These are phyloP conservation scores for Frankliniella intonsa DNA, from an alignment of 2,888 invertebrate genomes.

Conservation along the genomic window DNA sequence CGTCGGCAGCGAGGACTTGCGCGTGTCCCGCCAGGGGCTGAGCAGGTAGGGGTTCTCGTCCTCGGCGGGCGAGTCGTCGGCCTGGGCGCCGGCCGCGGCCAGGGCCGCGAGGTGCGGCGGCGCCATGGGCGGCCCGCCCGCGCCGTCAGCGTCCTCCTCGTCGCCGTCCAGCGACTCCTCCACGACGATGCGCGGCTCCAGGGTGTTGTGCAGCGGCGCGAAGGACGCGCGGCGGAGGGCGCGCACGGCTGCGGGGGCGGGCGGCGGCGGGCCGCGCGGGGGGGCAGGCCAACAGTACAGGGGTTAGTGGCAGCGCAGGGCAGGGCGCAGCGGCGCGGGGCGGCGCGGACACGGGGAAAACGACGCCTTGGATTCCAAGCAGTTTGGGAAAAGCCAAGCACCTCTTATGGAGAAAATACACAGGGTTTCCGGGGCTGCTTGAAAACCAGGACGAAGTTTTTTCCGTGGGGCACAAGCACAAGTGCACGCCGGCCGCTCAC, in stretches of 20 bases:
- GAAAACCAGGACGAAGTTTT: too few relatives aligned
- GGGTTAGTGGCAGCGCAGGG: neutral
- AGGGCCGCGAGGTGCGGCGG: neutral
- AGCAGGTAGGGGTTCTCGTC: constrained; percentile 74
- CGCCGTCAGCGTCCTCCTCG: constrained; percentile 50
- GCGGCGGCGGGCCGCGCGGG: neutral
- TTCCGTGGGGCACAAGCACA: too few relatives aligned
- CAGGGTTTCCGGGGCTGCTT: too few relatives aligned
- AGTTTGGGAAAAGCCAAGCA: too few relatives aligned
- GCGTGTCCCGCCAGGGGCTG: constrained; percentile 73
- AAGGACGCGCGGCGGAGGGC: constrained; percentile 46
- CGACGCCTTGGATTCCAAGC: too few relatives aligned
- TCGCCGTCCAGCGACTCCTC: constrained; percentile 70
- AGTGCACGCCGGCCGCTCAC: too few relatives aligned
- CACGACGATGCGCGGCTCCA: constrained; percentile 75
- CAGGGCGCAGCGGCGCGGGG: too few relatives aligned
- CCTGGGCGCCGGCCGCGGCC: neutral
- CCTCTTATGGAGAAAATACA: too few relatives aligned
- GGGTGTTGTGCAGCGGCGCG: constrained; percentile 47
- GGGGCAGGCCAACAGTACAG: too few relatives aligned
- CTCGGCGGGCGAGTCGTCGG: constrained; percentile 53
- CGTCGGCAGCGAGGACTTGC: constrained; percentile 79
- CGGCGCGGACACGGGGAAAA: too few relatives aligned
- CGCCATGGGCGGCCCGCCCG: constrained; percentile 37
- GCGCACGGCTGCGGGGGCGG: neutral